Base-by-base conservation (phyloP, 2,888 invertebrate genomes). In the Chymomyza amoena region DNA sequence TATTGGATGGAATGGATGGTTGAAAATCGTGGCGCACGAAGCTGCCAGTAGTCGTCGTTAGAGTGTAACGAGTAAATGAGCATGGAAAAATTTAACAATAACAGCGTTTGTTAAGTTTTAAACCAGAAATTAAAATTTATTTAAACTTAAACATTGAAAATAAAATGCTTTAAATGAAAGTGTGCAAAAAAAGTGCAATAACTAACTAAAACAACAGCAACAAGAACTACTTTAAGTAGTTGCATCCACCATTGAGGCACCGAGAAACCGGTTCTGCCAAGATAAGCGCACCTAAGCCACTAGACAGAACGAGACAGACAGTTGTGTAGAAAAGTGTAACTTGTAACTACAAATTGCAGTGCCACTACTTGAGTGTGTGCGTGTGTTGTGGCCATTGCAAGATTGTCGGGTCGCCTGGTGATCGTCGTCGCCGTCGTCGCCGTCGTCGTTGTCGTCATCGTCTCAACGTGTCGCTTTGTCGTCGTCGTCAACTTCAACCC, bases 1-100 rank as follows among this genome's bases (percentile, higher is more conserved):
- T 89, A 92, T 91, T 91, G 91, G 89, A 90, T 87, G 88, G 90
- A 86, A 82, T 85, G 90, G 91, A 89, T 88, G 86, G 57, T 69
- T 80, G 61, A 72, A 81, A 84, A 81, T 90, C 78, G 88, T 78
- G 86, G 69, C 80, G 86, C 84, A 81, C 80, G 83, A 80, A 84
- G 84, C 84, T 74, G 54, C 20, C 54, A 20, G 7, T 32, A 32
- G 81, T 77, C 52, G 39, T 28, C 64, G 57, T 67, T 69, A 77
- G 80, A 77, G 80, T 64, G 71, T 69, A 63, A 61, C 61, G 51
- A 66, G 74, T 71, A 69, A 77, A 74, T 70, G 78, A 74, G 78
- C 77, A 75, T 77, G 77, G 63, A 68, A 61, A 28, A 66, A n/a
- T 64, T 51, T 28, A 9, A 60, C 25, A 25, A 25, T 59, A 61